Percentiles rank a stretch among this genome's conserved stretches.
Evolutionary conservation across 2,888 invertebrate species (phyloP).

Genomic region (Agonum fuliginosum): DNA sequence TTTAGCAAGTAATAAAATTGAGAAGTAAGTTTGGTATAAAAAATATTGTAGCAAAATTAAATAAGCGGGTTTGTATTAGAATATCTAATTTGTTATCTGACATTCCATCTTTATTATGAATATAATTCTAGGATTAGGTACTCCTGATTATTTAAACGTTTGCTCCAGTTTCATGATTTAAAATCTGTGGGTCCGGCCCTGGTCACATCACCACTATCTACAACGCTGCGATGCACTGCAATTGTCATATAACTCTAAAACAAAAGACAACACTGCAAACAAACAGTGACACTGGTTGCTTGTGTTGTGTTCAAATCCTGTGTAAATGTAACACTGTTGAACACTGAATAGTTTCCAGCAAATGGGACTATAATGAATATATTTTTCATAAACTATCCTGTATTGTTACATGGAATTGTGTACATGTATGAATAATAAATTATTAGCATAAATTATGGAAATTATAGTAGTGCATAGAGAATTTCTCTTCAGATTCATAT

Average conservation of each 20-base stretch:
- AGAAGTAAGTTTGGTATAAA: no score
- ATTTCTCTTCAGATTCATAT: not conserved
- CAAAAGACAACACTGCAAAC: constrained; percentile 23
- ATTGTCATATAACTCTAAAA: constrained; percentile 5
- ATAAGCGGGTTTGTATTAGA: no score
- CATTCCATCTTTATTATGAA: no score
- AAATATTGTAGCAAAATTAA: no score
- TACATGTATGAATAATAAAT: not conserved
- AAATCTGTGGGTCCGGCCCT: no score
- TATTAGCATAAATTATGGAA: not conserved
- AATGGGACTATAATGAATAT: not conserved
- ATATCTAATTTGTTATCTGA: no score
- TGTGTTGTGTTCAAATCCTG: not conserved
- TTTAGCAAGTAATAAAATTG: no score
- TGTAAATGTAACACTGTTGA: not conserved
- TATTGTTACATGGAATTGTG: not conserved
- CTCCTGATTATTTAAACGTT: no score
- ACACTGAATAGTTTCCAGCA: not conserved
- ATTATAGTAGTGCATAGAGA: not conserved
- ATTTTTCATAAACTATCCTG: constrained; percentile 1
- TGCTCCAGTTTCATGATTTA: no score
- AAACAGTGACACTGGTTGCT: constrained; percentile 13
- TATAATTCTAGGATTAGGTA: no score
- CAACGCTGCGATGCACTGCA: constrained; percentile 9
- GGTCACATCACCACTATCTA: no score